A percentile compares a stretch with the other conserved stretches of the same genome.
phyloP scores from a whole-genome alignment of 2,113 vertebrate species.

The Rhadina sibilatrix region DNA sequence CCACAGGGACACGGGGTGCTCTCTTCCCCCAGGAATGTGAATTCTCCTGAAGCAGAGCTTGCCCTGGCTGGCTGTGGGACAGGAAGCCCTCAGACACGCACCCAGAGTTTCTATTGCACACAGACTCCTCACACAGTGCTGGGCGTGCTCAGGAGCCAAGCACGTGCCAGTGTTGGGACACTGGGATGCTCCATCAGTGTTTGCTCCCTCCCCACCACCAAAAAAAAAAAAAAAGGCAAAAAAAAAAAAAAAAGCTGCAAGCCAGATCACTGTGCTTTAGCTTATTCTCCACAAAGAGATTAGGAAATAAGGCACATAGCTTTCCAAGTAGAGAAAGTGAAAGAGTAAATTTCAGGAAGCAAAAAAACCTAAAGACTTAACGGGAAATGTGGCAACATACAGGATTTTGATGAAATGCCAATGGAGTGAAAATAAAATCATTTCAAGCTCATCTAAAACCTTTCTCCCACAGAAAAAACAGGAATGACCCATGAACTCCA shows the following conservation, averaged over 20 bases:
- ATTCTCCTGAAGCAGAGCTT: slow-evolving; percentile 44
- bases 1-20: neutral
- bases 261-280: slow-evolving; percentile 69
- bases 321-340: slow-evolving; percentile 73
- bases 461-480: neutral
- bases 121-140: slow-evolving; percentile 39
- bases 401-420: neutral
- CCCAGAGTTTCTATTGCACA: slow-evolving; percentile 72
- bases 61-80: slow-evolving; percentile 8
- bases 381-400: neutral
- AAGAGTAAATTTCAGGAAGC: slow-evolving; percentile 41
- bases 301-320: slow-evolving; percentile 74
- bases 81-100: neutral
- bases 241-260: neutral
- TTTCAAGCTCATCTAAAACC: neutral
- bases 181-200: neutral
- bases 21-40: neutral
- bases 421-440: neutral
- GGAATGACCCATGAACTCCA: neutral
- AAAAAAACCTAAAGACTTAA: slow-evolving; percentile 19
- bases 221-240: neutral
- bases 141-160: slow-evolving; percentile 47
- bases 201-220: neutral
- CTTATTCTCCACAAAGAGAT: slow-evolving; percentile 54
- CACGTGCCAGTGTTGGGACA: neutral